Evolutionary conservation across 2,888 invertebrate species (phyloP).

Genomic region (Meloe dianella): DNA sequence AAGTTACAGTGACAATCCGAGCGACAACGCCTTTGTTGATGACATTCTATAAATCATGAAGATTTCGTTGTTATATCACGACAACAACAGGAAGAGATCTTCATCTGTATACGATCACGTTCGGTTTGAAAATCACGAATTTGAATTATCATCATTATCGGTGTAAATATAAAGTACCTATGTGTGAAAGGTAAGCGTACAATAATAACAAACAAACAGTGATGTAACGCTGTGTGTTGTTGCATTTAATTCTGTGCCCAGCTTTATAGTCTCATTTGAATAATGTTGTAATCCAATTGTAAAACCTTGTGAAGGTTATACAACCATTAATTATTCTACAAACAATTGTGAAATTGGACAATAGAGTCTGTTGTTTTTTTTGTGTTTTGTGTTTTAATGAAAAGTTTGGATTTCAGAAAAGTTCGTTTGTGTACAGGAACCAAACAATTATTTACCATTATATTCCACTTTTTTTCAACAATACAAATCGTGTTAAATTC

Average conservation of each 20-base stretch:
- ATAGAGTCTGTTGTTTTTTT: neutral
- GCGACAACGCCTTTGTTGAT: no score
- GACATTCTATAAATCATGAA: neutral
- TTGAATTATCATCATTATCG: neutral
- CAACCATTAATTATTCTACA: neutral
- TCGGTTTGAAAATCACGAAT: neutral
- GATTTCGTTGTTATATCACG: neutral
- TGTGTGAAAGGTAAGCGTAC: no score
- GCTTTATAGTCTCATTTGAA: neutral
- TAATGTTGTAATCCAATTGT: neutral
- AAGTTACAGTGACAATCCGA: no score
- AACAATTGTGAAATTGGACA: neutral
- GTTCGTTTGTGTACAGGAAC: neutral
- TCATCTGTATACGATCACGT: neutral
- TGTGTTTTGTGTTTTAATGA: neutral
- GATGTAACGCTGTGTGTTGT: no score
- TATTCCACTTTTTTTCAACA: neutral
- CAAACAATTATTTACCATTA: neutral
- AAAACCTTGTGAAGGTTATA: conserved; percentile 4
- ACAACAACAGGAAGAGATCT: neutral
- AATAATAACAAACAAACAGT: no score
- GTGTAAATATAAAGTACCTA: no score
- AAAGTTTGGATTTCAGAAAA: neutral
- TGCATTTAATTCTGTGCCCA: neutral
- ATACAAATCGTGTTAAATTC: neutral